A percentile compares a stretch with the other conserved stretches of the same genome.
Conservation (phyloP, 2,797 vertebrate genomes). For the Ptychobarbus kaznakovi region DNA sequence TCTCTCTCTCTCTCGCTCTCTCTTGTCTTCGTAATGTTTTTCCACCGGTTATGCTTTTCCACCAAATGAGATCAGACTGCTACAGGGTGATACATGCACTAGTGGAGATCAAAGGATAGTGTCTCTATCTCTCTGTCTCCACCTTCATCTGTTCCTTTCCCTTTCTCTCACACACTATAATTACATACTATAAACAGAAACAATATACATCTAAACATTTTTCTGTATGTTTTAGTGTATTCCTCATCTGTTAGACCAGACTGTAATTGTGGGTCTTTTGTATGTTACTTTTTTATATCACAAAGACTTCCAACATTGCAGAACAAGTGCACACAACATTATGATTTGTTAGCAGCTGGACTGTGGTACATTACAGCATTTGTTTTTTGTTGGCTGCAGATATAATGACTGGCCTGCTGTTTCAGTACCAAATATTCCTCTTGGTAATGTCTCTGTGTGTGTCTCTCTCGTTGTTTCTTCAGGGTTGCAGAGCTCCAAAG, state of each 20-base stretch:
- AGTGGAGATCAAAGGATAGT: slow-evolving; percentile 34
- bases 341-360: slow-evolving; percentile 8
- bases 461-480: slow-evolving; percentile 1
- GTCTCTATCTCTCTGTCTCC: slow-evolving; percentile 10
- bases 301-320: background rate
- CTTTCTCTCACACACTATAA: background rate
- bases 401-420: slow-evolving; percentile 40
- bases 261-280: background rate
- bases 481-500: slow-evolving; percentile 62
- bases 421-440: slow-evolving; percentile 2
- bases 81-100: slow-evolving; percentile 10
- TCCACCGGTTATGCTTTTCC: slow-evolving; percentile 33
- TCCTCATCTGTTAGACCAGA: background rate
- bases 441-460: slow-evolving; percentile 24
- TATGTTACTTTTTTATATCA: background rate
- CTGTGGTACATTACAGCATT: background rate
- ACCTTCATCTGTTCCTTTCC: slow-evolving; percentile 11
- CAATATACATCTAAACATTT: background rate
- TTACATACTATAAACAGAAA: background rate
- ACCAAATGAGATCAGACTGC: slow-evolving; percentile 42
- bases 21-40: slow-evolving; percentile 14
- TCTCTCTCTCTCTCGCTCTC: background rate
- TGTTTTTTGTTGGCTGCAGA: slow-evolving; percentile 10
- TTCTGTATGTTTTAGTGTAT: background rate
- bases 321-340: background rate